A percentile compares a stretch with the other conserved stretches of the same genome.
phyloP scores from a whole-genome alignment of 2,888 invertebrate species.

The Pollenia labialis region DNA sequence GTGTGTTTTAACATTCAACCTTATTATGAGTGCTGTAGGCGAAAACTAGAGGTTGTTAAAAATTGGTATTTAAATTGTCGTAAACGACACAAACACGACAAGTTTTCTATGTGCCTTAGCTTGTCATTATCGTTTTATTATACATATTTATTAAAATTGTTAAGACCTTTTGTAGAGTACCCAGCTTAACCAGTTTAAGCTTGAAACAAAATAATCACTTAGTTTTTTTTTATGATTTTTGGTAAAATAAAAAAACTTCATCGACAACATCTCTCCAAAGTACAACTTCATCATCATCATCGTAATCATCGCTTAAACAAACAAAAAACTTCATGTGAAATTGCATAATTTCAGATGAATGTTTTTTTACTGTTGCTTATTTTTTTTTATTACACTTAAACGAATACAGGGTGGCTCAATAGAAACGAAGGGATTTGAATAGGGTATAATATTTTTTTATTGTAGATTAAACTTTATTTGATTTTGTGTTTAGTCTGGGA shows the following conservation, averaged over 20 bases:
- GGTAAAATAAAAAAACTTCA: background rate
- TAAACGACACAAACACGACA: too few species aligned
- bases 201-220: background rate
- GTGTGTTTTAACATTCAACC: too few species aligned
- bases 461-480: too few species aligned
- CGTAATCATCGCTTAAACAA: constrained; percentile 35
- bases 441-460: too few species aligned
- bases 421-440: too few species aligned
- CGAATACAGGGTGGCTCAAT: background rate
- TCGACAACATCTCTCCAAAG: background rate
- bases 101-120: too few species aligned
- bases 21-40: too few species aligned
- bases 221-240: background rate
- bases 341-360: constrained; percentile 77
- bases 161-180: background rate
- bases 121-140: too few species aligned
- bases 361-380: constrained; percentile 30
- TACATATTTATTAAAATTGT: too few species aligned
- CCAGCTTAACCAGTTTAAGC: background rate
- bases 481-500: too few species aligned
- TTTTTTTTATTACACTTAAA: constrained; percentile 24
- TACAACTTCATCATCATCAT: background rate
- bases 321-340: constrained; percentile 61
- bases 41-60: too few species aligned
- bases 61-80: too few species aligned